Conservation (phyloP, 2,113 vertebrate genomes). For the Vidua macroura region DNA sequence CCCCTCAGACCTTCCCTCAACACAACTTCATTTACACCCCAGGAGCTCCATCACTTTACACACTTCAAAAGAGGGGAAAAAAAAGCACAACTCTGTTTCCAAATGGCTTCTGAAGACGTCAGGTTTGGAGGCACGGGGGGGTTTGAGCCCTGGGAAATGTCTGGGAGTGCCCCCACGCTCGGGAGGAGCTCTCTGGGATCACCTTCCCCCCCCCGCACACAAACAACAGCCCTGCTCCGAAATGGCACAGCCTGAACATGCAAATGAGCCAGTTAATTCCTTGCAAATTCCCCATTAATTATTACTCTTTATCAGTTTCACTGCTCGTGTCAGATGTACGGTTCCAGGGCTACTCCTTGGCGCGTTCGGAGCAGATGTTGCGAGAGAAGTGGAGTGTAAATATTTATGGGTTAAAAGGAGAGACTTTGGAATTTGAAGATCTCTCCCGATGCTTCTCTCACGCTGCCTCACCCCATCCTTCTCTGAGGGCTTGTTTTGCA, state of each 20-base stretch:
- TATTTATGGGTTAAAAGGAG: constrained; percentile 47
- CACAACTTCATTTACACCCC: background rate
- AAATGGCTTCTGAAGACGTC: background rate
- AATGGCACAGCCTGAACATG: background rate
- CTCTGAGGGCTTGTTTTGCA: background rate
- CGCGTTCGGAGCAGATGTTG: background rate
- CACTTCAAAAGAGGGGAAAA: background rate
- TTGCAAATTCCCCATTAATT: background rate
- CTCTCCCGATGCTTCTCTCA: background rate
- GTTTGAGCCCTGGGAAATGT: background rate
- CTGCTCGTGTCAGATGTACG: background rate
- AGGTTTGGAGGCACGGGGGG: background rate
- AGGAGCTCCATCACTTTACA: fast-evolving
- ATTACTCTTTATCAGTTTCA: background rate
- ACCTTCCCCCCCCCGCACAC: fast-evolving
- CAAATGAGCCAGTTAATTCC: constrained; percentile 17
- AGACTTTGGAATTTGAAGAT: background rate
- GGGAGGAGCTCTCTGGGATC: background rate
- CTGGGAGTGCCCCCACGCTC: background rate
- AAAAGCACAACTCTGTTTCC: fast-evolving
- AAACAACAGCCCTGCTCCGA: background rate
- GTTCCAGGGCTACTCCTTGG: background rate
- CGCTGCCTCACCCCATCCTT: background rate
- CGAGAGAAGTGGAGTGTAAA: background rate
- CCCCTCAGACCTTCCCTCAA: background rate